A percentile compares a stretch with the other conserved stretches of the same genome.
These are phyloP conservation scores for Cartodere bifasciata DNA, from an alignment of 2,888 invertebrate genomes.

Conservation along the genomic window DNA sequence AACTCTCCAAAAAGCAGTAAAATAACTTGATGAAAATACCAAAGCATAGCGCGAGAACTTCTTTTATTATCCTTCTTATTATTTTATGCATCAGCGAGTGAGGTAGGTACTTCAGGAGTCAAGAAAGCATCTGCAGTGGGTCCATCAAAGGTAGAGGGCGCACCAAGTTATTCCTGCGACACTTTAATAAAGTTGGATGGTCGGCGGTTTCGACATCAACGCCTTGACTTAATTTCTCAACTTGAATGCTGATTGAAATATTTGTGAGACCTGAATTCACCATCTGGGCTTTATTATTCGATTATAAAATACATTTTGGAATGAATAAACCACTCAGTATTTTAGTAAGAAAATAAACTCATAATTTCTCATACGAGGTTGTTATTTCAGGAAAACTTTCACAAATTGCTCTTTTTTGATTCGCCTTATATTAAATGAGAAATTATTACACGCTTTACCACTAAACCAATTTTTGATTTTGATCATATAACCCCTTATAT, in stretches of 20 bases:
- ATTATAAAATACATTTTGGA: slow-evolving; percentile 19
- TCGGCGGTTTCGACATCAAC: slow-evolving; percentile 1
- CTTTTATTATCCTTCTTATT: slow-evolving; percentile 30
- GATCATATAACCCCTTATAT: too few relatives aligned
- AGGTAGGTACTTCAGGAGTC: too few relatives aligned
- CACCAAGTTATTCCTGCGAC: slow-evolving; percentile 24
- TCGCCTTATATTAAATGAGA: too few relatives aligned
- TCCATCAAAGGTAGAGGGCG: slow-evolving; percentile 21
- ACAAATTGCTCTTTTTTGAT: too few relatives aligned
- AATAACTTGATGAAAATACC: slow-evolving; percentile 25
- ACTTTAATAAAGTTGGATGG: slow-evolving; percentile 26
- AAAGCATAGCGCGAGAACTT: slow-evolving; percentile 29
- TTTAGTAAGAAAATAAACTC: slow-evolving; percentile 8
- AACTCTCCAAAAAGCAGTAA: slow-evolving; percentile 11
- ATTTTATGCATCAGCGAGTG: too few relatives aligned
- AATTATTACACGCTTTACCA: too few relatives aligned
- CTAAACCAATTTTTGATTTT: too few relatives aligned
- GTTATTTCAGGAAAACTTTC: too few relatives aligned
- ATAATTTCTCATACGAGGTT: too few relatives aligned
- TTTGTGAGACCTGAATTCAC: slow-evolving; percentile 19
- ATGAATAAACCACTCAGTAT: slow-evolving; percentile 10
- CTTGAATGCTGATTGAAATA: slow-evolving; percentile 22
- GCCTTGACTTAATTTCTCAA: slow-evolving; percentile 17
- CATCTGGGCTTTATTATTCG: slow-evolving; percentile 21
- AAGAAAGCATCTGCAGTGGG: too few relatives aligned